Evolutionary conservation across 2,888 invertebrate genomes (phyloP).

Genomic region (Lepidochrysops patricia): DNA sequence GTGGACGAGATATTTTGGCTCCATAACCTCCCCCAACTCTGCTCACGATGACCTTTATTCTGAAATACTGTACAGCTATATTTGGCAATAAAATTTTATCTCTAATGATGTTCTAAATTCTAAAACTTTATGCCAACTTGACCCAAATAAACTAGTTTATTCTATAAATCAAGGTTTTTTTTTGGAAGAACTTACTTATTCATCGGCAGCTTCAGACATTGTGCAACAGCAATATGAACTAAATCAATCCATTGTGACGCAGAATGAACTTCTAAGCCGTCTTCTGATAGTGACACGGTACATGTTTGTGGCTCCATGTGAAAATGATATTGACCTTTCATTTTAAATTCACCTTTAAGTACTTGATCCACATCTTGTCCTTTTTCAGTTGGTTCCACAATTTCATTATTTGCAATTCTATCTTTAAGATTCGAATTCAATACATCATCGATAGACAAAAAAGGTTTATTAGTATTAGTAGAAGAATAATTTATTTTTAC

Average conservation of each 20-base stretch:
- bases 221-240: constrained; percentile 72
- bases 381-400: constrained; percentile 43
- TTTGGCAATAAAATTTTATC: too few species aligned
- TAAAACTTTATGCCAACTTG: constrained; percentile 34
- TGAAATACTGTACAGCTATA: too few species aligned
- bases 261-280: constrained; percentile 79
- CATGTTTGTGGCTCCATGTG: constrained; percentile 83
- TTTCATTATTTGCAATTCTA: constrained; percentile 38
- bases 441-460: constrained; percentile 49
- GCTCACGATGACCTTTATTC: constrained; percentile 76
- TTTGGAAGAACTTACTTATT: constrained; percentile 57
- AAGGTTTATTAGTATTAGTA: constrained; percentile 41
- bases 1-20: constrained; percentile 74
- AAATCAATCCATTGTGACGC: constrained; percentile 79
- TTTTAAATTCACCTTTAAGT: constrained; percentile 71
- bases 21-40: constrained; percentile 80
- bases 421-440: constrained; percentile 43
- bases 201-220: constrained; percentile 68
- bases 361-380: constrained; percentile 53
- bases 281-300: constrained; percentile 79
- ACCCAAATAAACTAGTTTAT: neutral
- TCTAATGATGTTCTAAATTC: constrained; percentile 76
- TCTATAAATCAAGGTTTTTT: neutral
- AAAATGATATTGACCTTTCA: constrained; percentile 82
- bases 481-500: constrained; percentile 66